Conservation (phyloP, 1,140 invertebrate genomes). For the Muscidifurax raptorellus region DNA sequence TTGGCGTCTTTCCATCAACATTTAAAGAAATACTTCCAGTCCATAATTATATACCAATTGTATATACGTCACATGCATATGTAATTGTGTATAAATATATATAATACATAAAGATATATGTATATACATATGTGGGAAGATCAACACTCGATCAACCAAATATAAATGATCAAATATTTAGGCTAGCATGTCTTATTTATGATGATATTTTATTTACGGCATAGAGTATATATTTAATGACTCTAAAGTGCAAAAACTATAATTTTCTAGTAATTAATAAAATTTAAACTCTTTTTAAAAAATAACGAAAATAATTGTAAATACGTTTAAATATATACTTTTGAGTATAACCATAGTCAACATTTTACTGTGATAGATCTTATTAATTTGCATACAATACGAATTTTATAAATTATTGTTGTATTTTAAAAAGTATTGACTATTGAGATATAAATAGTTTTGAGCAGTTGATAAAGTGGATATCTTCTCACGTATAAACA, state of each 20-base stretch:
- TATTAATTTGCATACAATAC: neutral
- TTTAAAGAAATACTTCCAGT: conserved; percentile 45
- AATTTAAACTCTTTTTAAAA: too few relatives aligned
- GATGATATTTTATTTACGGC: neutral
- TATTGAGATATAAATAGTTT: neutral
- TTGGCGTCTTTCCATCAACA: conserved; percentile 35
- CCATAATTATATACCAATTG: conserved; percentile 34
- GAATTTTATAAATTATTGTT: neutral
- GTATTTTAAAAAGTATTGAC: neutral
- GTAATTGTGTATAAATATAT: conserved; percentile 46
- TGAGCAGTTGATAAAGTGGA: neutral
- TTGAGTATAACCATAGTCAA: neutral
- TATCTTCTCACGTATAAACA: conserved; percentile 27
- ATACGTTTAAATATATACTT: too few relatives aligned
- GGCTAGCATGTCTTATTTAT: neutral
- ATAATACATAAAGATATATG: conserved; percentile 16
- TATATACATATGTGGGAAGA: conserved; percentile 15
- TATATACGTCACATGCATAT: neutral
- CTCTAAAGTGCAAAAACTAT: neutral
- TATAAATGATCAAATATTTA: neutral
- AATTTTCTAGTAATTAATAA: neutral
- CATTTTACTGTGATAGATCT: conserved; percentile 1
- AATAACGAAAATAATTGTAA: too few relatives aligned
- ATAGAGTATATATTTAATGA: neutral
- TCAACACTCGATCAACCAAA: neutral